Evolutionary conservation across 1,140 invertebrate species (phyloP).

Genomic region (Ostrea denselamellosa): DNA sequence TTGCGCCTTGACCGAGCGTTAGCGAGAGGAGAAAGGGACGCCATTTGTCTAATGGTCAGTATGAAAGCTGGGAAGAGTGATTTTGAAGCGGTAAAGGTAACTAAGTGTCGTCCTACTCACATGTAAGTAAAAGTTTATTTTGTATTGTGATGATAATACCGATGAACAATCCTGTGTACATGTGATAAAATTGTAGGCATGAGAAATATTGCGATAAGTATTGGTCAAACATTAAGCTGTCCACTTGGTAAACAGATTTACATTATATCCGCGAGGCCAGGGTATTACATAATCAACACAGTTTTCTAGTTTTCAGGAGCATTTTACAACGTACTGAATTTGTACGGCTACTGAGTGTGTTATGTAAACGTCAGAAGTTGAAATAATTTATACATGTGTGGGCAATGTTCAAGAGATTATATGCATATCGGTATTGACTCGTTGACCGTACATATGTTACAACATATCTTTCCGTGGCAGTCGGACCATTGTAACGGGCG

Average conservation of each 20-base stretch:
- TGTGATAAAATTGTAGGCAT: neutral
- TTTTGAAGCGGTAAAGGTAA: neutral
- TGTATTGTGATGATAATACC: constrained; percentile 24
- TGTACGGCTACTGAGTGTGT: neutral
- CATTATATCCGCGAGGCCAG: neutral
- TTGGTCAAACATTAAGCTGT: constrained; percentile 4
- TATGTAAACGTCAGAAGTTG: too few species aligned
- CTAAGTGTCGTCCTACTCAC: neutral
- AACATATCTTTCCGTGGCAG: constrained; percentile 2
- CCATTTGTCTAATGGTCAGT: constrained; percentile 23
- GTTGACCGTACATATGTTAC: constrained; percentile 29
- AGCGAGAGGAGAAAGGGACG: neutral
- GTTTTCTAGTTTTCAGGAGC: neutral
- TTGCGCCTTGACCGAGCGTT: constrained; percentile 19
- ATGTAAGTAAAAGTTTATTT: constrained; percentile 34
- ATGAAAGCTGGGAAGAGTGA: neutral
- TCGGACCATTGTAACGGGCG: constrained; percentile 27
- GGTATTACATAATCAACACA: constrained; percentile 20
- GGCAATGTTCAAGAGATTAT: neutral
- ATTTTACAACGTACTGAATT: neutral
- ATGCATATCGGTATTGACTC: neutral
- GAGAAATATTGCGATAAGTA: constrained; percentile 5
- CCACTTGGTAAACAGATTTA: neutral
- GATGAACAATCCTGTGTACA: neutral
- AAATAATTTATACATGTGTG: neutral